Percentiles rank a stretch among this genome's conserved stretches.
Evolutionary conservation across 30 jellyfish, hydroid and myxozoan species (phyloP).

Genomic region (Hydractinia echinata): DNA sequence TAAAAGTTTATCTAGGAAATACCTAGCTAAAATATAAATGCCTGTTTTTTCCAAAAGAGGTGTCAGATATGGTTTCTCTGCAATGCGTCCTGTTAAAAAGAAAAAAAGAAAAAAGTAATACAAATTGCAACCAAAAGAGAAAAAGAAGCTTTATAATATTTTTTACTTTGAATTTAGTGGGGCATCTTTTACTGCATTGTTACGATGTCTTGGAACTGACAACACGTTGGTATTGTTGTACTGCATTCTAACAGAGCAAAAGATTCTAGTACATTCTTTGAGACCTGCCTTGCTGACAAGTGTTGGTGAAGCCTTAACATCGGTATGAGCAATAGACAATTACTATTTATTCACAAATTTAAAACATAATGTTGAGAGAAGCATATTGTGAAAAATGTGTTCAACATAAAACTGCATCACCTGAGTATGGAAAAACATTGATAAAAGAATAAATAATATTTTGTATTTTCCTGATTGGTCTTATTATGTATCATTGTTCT

Average conservation of each 20-base stretch:
- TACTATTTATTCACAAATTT: too few species aligned
- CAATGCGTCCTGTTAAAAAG: too few species aligned
- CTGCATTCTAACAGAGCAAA: conserved; percentile 93
- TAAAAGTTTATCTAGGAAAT: too few species aligned
- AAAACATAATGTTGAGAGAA: too few species aligned
- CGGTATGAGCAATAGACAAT: conserved; percentile 47
- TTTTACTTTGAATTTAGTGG: conserved; percentile 49
- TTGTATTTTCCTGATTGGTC: neutral
- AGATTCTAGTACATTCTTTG: conserved; percentile 91
- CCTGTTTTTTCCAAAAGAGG: too few species aligned
- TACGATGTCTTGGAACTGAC: conserved; percentile 95
- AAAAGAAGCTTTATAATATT: too few species aligned
- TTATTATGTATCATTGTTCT: too few species aligned
- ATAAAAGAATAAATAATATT: neutral
- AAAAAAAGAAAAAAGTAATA: neutral
- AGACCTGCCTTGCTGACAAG: conserved; percentile 97
- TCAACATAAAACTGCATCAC: too few species aligned
- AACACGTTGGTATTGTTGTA: conserved; percentile 65
- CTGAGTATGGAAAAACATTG: neutral
- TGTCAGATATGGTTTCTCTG: too few species aligned
- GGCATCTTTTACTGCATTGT: conserved; percentile 89
- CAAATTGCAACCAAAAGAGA: neutral
- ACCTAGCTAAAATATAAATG: too few species aligned
- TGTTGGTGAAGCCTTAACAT: conserved; percentile 97
- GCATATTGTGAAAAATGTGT: too few species aligned